These are phyloP conservation scores for Leptothorax acervorum DNA, from an alignment of 2,888 invertebrate species.

Conservation along the genomic window DNA sequence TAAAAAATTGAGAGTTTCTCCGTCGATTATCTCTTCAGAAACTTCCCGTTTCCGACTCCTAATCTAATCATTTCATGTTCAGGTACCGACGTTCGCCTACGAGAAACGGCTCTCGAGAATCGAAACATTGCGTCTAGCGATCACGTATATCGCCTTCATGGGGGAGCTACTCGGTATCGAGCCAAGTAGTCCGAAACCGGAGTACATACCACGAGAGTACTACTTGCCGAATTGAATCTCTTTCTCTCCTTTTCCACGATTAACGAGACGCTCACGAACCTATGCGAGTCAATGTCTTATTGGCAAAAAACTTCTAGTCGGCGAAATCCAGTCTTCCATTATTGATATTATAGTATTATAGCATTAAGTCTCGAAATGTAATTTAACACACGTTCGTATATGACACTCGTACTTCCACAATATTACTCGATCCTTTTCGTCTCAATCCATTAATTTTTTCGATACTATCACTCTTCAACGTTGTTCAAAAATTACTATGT, in stretches of 20 bases:
- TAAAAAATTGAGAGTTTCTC: neutral
- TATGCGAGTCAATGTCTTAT: neutral
- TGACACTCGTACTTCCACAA: neutral
- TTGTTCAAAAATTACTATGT: neutral
- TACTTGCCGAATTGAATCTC: slow-evolving; percentile 81
- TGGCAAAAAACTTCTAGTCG: neutral
- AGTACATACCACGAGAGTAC: slow-evolving; percentile 84
- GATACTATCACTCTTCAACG: neutral
- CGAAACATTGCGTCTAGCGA: slow-evolving; percentile 97
- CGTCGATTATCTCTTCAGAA: neutral
- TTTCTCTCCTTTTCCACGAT: too few species aligned
- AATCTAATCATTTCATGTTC: neutral
- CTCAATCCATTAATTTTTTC: slow-evolving; percentile 13
- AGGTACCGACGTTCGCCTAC: slow-evolving; percentile 98
- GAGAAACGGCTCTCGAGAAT: slow-evolving; percentile 98
- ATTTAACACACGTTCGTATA: slow-evolving; percentile 7
- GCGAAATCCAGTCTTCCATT: slow-evolving; percentile 44
- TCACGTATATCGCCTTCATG: slow-evolving; percentile 99
- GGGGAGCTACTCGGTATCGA: slow-evolving; percentile 91
- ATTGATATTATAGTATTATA: slow-evolving; percentile 40
- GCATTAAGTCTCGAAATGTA: slow-evolving; percentile 26
- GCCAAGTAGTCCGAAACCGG: slow-evolving; percentile 81
- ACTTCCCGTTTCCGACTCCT: neutral
- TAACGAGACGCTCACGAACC: neutral
- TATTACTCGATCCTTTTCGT: neutral